These are phyloP conservation scores for Tetragnatha versicolor DNA, from an alignment of 1,140 invertebrate genomes.

Conservation along the genomic window DNA sequence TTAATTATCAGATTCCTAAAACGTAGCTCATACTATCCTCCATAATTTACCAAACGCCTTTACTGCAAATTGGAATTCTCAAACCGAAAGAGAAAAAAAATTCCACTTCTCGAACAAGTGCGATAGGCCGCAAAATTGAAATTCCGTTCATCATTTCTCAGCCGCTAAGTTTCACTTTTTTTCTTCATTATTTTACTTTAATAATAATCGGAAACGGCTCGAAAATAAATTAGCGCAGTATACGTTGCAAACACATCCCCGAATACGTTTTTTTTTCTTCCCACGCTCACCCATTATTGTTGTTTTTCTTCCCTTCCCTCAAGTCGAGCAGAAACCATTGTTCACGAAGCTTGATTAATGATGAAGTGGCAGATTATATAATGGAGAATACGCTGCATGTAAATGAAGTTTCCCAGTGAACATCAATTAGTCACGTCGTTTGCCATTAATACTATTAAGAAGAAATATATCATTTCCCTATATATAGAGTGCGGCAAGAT, in stretches of 20 bases:
- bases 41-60: too few relatives aligned
- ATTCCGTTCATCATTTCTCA: conserved; percentile 32
- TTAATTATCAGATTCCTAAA: too few relatives aligned
- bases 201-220: conserved; percentile 6
- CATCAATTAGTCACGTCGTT: conserved; percentile 37
- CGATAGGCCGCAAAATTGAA: conserved; percentile 35
- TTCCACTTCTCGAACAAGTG: background rate
- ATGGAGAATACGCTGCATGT: background rate
- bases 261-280: background rate
- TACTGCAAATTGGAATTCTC: too few relatives aligned
- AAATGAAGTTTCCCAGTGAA: conserved; percentile 40
- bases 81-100: too few relatives aligned
- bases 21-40: too few relatives aligned
- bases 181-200: background rate
- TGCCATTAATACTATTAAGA: conserved; percentile 38
- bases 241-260: conserved; percentile 6
- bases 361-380: background rate
- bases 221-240: conserved; percentile 31
- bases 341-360: conserved; percentile 27
- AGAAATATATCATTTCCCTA: conserved; percentile 34
- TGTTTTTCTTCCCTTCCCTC: conserved; percentile 1
- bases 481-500: background rate
- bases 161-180: background rate
- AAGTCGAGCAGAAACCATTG: conserved; percentile 17
- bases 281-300: conserved; percentile 1